Percentiles rank a stretch among this genome's conserved stretches.
phyloP scores from a whole-genome alignment of 2,113 vertebrate genomes.

The Madoqua kirkii region DNA sequence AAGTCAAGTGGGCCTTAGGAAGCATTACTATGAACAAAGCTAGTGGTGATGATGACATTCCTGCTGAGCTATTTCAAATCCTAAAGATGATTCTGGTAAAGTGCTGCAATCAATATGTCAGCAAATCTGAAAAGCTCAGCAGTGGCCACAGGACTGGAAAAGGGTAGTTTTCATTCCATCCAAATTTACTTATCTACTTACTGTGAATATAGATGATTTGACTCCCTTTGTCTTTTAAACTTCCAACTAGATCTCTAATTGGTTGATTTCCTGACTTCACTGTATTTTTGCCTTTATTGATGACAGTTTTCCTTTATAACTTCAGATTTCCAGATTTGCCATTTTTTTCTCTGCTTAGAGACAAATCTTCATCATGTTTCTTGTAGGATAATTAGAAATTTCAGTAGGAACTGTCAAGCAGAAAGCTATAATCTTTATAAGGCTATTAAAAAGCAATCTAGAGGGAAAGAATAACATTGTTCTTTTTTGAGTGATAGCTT shows the following conservation, averaged over 20 bases:
- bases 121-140: neutral
- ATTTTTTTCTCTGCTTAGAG: neutral
- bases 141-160: neutral
- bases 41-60: neutral
- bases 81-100: neutral
- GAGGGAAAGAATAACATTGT: neutral
- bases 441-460: neutral
- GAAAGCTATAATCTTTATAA: neutral
- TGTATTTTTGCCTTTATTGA: neutral
- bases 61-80: neutral
- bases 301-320: neutral
- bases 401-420: neutral
- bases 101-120: neutral
- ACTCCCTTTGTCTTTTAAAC: neutral
- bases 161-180: neutral
- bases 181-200: neutral
- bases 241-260: neutral
- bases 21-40: neutral
- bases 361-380: neutral
- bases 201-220: neutral
- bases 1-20: neutral
- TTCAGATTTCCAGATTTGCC: neutral
- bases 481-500: neutral
- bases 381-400: neutral
- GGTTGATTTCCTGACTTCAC: neutral